These are phyloP conservation scores for Tetramorium parvispinum DNA, from an alignment of 1,140 invertebrate species.

Conservation along the genomic window DNA sequence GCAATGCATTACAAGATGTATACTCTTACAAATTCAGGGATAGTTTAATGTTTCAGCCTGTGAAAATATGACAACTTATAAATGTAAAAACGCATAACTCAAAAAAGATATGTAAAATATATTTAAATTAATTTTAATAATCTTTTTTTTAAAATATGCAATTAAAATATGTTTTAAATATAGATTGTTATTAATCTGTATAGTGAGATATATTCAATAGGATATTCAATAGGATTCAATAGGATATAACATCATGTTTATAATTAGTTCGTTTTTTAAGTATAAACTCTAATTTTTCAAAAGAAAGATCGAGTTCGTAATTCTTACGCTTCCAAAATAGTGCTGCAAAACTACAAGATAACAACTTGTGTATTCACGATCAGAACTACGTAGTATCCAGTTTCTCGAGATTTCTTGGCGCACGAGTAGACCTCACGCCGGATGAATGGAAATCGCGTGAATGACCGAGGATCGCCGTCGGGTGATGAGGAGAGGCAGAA, in stretches of 20 bases:
- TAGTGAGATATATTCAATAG: neutral
- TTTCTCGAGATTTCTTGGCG: neutral
- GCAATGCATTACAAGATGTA: neutral
- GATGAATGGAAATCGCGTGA: conserved; percentile 82
- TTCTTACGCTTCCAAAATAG: neutral
- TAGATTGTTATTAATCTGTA: neutral
- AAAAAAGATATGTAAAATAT: neutral
- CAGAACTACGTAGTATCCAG: conserved; percentile 23
- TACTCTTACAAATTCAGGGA: neutral
- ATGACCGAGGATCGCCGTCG: conserved; percentile 71
- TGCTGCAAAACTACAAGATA: neutral
- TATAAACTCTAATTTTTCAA: neutral
- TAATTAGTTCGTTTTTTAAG: neutral
- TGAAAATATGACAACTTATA: neutral
- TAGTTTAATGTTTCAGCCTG: neutral
- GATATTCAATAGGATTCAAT: neutral
- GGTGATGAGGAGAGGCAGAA: conserved; percentile 62
- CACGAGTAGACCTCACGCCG: conserved; percentile 19
- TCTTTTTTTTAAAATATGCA: neutral
- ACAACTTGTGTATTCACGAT: neutral
- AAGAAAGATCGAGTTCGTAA: neutral
- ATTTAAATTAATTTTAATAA: neutral
- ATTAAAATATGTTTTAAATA: neutral
- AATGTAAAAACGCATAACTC: neutral
- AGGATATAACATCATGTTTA: neutral